Base-by-base conservation (phyloP, 2,797 vertebrate species). In the Anguilla megastoma region DNA sequence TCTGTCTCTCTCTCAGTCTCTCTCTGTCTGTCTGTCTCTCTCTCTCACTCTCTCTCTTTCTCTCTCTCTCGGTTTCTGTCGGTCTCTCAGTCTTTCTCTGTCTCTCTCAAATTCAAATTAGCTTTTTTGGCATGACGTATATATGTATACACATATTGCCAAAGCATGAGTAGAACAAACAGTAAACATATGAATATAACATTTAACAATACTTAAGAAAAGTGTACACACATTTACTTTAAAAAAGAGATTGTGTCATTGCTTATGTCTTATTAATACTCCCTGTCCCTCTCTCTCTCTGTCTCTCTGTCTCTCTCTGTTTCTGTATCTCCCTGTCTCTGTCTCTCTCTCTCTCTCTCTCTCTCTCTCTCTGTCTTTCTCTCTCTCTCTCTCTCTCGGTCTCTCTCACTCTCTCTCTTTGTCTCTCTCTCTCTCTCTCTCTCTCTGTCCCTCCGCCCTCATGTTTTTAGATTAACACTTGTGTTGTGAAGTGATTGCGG, bases 401-500 rank as follows among this genome's bases (percentile, higher is more conserved):
- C 60, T 24, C 0, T 33, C 69, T 71, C 69, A 7, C 9, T 33
- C 69, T 33, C n/a, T 71, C 69, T 30, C 69, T 27, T 4, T 27
- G 6, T 69, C 69, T 33, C 30, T 14, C n/a, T 33, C 69, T 71
- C 69, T 33, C n/a, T 74, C 69, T 33, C 69, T 33, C 69, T 30
- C 24, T 74, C 69, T 33, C 69, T 33, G 0, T 33, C 74, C 36
- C 74, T 79, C 74, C 74, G 74, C 74, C 74, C 74, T 45, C 74
- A 45, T 79, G 74, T 45, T 79, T 79, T 41, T 36, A 79, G 74
- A 79, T 79, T 18, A 79, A 79, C 74, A 79, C 74, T 79, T 79
- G 74, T 79, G 74, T 79, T 79, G 74, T 79, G 30, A 41, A 41
- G 16, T 41, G 74, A 79, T 79, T 79, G 33, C 30, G 16, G 33